Conservation (phyloP, 2,113 vertebrate species). For the Corythornis cristatus region DNA sequence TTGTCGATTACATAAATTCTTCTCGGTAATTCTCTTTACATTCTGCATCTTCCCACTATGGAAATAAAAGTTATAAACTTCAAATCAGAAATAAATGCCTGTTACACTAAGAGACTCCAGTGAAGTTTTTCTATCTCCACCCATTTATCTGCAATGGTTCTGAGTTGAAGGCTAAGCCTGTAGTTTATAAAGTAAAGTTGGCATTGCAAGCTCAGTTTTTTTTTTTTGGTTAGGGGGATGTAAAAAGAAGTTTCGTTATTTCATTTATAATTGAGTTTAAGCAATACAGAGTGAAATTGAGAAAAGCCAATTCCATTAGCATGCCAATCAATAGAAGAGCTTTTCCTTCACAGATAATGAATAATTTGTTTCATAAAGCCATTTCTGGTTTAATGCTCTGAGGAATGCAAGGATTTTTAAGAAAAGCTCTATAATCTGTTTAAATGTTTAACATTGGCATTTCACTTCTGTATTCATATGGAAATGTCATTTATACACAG, state of each 20-base stretch:
- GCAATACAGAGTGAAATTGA: not conserved
- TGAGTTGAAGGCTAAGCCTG: not conserved
- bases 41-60: not conserved
- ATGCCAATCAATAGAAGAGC: not conserved
- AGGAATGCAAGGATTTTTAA: not conserved
- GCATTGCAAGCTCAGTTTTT: not conserved
- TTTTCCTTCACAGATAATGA: not conserved
- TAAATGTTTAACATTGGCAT: not conserved
- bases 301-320: not conserved
- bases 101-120: not conserved
- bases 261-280: constrained; percentile 10
- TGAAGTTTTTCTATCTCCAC: not conserved
- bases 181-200: not conserved
- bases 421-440: not conserved
- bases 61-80: not conserved
- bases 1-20: not conserved
- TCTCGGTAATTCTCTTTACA: not conserved
- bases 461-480: not conserved
- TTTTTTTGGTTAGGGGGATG: not conserved
- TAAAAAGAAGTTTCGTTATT: constrained; percentile 10
- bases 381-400: not conserved
- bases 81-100: not conserved
- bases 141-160: not conserved
- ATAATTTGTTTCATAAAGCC: not conserved
- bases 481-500: not conserved